A percentile compares a stretch with the other conserved stretches of the same genome.
These are phyloP conservation scores for Bradynema listronoti DNA, from an alignment of 1,140 invertebrate genomes.

Conservation along the genomic window DNA sequence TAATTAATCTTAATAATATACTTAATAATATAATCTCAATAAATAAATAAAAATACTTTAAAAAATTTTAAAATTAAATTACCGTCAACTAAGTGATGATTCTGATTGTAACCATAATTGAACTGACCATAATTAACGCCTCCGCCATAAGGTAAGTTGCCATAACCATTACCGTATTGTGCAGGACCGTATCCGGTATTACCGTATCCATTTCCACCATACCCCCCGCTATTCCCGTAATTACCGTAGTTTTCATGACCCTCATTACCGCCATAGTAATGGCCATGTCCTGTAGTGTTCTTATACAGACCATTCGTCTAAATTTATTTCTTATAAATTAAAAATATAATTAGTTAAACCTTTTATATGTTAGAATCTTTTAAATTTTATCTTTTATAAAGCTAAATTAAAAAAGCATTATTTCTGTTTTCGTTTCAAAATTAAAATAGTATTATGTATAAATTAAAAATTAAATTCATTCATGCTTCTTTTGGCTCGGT, in stretches of 20 bases:
- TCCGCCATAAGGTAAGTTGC: neutral
- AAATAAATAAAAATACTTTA: neutral
- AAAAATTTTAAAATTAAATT: neutral
- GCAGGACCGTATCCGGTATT: no score
- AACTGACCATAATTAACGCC: neutral
- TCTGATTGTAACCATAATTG: neutral
- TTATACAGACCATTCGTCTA: neutral
- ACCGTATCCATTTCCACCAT: neutral
- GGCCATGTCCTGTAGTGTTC: neutral
- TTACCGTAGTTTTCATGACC: neutral
- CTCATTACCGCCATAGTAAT: neutral
- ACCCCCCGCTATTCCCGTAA: neutral
- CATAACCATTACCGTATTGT: neutral
- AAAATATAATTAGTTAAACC: no score
- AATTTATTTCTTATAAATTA: no score
- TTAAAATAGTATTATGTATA: no score
- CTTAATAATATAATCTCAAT: neutral
- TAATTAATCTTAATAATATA: neutral
- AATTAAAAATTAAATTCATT: no score
- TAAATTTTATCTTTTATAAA: no score
- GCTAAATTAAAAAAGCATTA: no score
- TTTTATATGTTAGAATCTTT: no score
- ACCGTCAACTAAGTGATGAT: slow-evolving; percentile 1
- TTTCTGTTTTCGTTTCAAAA: no score
- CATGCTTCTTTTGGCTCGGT: no score